A percentile compares a stretch with the other conserved stretches of the same genome.
Conservation (phyloP, 2,797 vertebrate genomes). For the Eidolon dupreanum region DNA sequence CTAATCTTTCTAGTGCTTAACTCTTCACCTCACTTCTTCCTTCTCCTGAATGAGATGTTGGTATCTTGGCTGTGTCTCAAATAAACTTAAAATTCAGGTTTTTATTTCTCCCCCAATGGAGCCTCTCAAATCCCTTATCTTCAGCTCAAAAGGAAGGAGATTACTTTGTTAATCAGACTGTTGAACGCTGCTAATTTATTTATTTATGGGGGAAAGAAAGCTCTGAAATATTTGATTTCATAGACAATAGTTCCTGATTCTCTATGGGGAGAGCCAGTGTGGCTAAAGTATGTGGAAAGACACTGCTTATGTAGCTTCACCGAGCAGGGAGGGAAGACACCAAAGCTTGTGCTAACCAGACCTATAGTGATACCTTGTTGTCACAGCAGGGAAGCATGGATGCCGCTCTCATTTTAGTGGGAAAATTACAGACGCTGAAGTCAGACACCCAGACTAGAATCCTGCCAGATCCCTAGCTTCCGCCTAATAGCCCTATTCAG, state of each 20-base stretch:
- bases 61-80: slow-evolving; percentile 42
- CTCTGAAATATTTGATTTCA: slow-evolving; percentile 27
- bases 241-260: neutral
- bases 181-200: slow-evolving; percentile 64
- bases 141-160: slow-evolving; percentile 67
- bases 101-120: slow-evolving; percentile 45
- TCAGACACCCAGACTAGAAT: neutral
- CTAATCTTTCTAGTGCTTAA: neutral
- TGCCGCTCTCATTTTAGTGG: neutral
- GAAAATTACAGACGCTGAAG: neutral
- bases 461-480: neutral
- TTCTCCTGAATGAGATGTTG: slow-evolving; percentile 5
- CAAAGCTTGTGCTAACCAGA: accelerated
- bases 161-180: slow-evolving; percentile 66
- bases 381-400: neutral
- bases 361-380: neutral
- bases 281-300: neutral
- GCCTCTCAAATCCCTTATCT: slow-evolving; percentile 68
- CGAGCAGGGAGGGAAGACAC: neutral
- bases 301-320: neutral
- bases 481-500: neutral
- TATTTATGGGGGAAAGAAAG: slow-evolving; percentile 27
- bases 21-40: neutral
- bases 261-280: neutral
- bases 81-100: slow-evolving; percentile 49